Conservation (phyloP, 2,797 vertebrate species). For the Apogon hyalosoma region DNA sequence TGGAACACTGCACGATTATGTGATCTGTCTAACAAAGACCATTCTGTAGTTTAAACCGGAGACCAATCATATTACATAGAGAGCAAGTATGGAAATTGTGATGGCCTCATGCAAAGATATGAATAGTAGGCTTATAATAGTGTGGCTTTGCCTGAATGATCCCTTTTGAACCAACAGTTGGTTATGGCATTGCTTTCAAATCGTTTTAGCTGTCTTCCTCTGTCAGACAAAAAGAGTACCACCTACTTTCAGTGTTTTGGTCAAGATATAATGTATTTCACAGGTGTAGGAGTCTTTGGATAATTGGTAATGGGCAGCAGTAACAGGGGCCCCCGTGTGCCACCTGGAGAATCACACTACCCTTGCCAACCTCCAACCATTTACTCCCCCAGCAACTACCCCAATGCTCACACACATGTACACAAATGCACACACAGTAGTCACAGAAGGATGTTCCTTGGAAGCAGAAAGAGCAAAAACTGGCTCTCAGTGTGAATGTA, state of each 20-base stretch:
- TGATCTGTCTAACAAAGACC: constrained; percentile 77
- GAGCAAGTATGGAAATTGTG: constrained; percentile 80
- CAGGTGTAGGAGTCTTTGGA: constrained; percentile 76
- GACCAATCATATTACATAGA: constrained; percentile 77
- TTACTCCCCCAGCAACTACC: constrained; percentile 47
- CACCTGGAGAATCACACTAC: constrained; percentile 77
- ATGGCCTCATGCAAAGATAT: constrained; percentile 80
- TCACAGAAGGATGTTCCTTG: constrained; percentile 77
- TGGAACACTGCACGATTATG: constrained; percentile 76
- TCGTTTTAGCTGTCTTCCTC: constrained; percentile 75
- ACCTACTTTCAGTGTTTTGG: constrained; percentile 72
- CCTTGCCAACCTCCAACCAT: constrained; percentile 59
- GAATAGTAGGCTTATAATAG: constrained; percentile 81
- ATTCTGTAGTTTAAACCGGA: constrained; percentile 77
- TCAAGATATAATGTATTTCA: constrained; percentile 78
- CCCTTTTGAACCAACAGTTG: constrained; percentile 79
- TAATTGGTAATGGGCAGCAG: constrained; percentile 70
- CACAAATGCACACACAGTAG: constrained; percentile 42
- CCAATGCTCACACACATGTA: constrained; percentile 16
- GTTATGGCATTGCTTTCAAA: constrained; percentile 78
- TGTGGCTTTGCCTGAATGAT: constrained; percentile 80
- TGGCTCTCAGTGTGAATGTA: constrained; percentile 73
- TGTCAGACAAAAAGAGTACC: constrained; percentile 68
- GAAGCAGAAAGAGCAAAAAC: constrained; percentile 73
- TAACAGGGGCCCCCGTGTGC: constrained; percentile 65